Evolutionary conservation across 2,888 invertebrate genomes (phyloP).

Genomic region (Chrysina gloriosa): DNA sequence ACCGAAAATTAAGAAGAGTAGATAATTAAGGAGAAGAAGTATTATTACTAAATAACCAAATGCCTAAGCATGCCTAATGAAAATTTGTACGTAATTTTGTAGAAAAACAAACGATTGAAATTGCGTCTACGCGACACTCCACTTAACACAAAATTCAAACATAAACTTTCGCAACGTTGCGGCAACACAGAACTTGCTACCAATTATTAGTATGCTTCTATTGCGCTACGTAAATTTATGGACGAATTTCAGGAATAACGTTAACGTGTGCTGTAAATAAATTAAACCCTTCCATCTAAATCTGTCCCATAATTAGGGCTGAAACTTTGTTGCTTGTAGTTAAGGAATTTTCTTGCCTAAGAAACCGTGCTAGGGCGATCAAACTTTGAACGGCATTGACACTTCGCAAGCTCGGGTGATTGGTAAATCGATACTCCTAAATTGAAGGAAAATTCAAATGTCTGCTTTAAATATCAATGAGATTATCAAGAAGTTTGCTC

Average conservation of each 20-base stretch:
- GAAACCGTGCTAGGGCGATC: constrained; percentile 2
- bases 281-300: constrained; percentile 33
- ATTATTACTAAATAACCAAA: too few species aligned
- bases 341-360: constrained; percentile 15
- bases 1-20: too few species aligned
- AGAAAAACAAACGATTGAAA: background rate
- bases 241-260: constrained; percentile 27
- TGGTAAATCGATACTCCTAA: constrained; percentile 26
- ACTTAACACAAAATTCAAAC: constrained; percentile 24
- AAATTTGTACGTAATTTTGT: constrained; percentile 3
- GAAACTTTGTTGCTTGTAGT: constrained; percentile 27
- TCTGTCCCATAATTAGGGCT: constrained; percentile 29
- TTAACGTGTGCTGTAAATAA: constrained; percentile 34
- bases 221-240: constrained; percentile 24
- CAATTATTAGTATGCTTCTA: constrained; percentile 14
- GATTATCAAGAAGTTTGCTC: background rate
- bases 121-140: background rate
- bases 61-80: too few species aligned
- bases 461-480: constrained; percentile 19
- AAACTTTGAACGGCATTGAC: constrained; percentile 25
- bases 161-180: constrained; percentile 12
- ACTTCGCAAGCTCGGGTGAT: constrained; percentile 20
- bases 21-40: too few species aligned
- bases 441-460: constrained; percentile 18
- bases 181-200: constrained; percentile 3